These are phyloP conservation scores for Ploceus nigricollis DNA, from an alignment of 2,113 vertebrate species.

Conservation along the genomic window DNA sequence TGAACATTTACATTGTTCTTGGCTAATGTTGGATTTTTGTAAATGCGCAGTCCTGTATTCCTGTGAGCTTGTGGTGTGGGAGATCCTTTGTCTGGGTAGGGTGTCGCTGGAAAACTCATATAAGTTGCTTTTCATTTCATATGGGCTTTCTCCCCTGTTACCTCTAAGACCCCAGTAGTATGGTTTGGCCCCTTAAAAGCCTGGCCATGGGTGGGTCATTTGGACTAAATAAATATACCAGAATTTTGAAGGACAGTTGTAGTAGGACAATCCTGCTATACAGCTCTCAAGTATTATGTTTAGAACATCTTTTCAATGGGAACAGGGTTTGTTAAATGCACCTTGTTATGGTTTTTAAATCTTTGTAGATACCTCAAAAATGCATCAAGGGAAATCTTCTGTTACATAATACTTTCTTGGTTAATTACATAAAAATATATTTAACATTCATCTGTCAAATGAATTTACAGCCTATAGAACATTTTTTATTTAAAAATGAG, in stretches of 20 bases:
- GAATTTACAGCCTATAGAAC: neutral
- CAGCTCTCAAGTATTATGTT: neutral
- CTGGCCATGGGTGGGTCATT: neutral
- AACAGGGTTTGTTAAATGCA: neutral
- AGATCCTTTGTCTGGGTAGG: neutral
- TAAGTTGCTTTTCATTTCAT: neutral
- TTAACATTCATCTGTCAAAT: neutral
- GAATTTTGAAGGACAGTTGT: neutral
- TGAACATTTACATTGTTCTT: neutral
- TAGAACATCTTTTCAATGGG: neutral
- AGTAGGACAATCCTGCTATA: neutral
- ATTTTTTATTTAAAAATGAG: neutral
- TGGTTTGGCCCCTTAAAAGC: fast-evolving
- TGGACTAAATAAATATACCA: neutral
- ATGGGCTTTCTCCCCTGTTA: fast-evolving
- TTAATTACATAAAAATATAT: neutral
- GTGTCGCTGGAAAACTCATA: neutral
- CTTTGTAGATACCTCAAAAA: neutral
- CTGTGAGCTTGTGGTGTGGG: neutral
- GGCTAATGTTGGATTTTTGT: neutral
- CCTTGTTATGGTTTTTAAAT: neutral
- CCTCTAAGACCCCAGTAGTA: neutral
- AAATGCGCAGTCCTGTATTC: neutral
- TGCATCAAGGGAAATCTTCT: neutral
- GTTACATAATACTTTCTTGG: neutral